Evolutionary conservation across 2,113 vertebrate species (phyloP), one percentile per base, ranked within the genome.

Genomic region (Dasypus novemcinctus): DNA sequence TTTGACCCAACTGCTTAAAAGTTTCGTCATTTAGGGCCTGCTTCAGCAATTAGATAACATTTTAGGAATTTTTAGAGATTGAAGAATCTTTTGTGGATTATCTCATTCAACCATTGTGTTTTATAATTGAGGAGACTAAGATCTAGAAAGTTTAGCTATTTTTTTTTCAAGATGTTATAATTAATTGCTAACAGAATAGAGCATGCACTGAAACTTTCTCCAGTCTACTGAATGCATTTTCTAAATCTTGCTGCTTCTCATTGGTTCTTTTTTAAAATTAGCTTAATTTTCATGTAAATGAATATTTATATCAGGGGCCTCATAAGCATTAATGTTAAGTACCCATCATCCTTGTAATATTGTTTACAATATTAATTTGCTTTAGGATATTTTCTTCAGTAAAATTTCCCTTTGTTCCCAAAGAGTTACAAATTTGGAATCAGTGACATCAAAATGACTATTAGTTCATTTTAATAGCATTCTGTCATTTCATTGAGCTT

Each of bases 341-440:
- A 59, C 33, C 38, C 14, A 33, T 63, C 43, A 10, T 89, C 29
- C 49, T 7, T 93, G 15, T 59, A 5, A 18, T 83, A 38, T 64
- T 91, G 5, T 88, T 75, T 82, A 81, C 14, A 31, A 18, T 88
- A 69, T 46, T 78, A 66, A 78, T 87, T 95, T 82, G 64, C 57
- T 72, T 82, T 89, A 61, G 33, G 75, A 75, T 95, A 92, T 17
- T 91, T 87, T 75, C 4, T 85, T 88, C 46, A 64, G 49, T 92
- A 43, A 93, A 81, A 36, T 78, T 76, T 46, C 27, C 18, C 17
- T 20, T 20, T 52, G 43, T 76, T 76, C 14, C 46, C 10, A 86
- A 83, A 66, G 25, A 89, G 33, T 87, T 79, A 79, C 49, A 81
- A 27, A 68, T 78, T 86, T 79, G 41, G 57, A 91, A 59, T 66